A percentile compares a stretch with the other conserved stretches of the same genome.
Evolutionary conservation across 2,888 invertebrate species (phyloP).

Genomic region (Nezara viridula): DNA sequence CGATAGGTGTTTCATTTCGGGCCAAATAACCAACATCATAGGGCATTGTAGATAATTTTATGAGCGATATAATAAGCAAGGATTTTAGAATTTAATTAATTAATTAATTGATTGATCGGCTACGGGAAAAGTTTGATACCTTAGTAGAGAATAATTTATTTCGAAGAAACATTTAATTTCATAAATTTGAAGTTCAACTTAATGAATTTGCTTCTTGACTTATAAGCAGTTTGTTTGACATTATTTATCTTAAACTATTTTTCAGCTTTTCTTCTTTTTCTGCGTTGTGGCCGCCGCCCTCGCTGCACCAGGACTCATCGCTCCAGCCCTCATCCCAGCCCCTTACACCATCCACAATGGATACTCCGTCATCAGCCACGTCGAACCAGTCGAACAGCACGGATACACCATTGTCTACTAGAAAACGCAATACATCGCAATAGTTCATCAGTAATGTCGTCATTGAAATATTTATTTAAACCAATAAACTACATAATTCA

Average conservation of each 20-base stretch:
- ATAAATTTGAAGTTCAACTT: too few species aligned
- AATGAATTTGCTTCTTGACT: too few species aligned
- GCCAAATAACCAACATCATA: too few species aligned
- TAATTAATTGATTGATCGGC: too few species aligned
- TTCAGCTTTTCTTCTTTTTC: constrained; percentile 61
- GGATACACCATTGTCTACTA: constrained; percentile 68
- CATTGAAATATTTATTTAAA: background rate
- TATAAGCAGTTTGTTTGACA: too few species aligned
- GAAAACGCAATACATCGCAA: background rate
- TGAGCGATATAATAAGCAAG: too few species aligned
- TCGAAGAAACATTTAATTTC: too few species aligned
- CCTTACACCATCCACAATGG: constrained; percentile 67
- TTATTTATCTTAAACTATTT: constrained; percentile 30
- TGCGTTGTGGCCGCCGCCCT: constrained; percentile 62
- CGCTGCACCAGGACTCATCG: constrained; percentile 61
- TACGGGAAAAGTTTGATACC: too few species aligned
- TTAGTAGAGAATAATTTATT: too few species aligned
- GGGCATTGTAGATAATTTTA: too few species aligned
- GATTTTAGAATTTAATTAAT: too few species aligned
- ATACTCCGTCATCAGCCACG: constrained; percentile 66
- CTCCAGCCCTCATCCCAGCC: constrained; percentile 60
- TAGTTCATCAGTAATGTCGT: background rate
- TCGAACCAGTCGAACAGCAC: constrained; percentile 69
- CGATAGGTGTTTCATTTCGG: too few species aligned
- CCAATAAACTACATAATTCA: background rate